These are phyloP conservation scores for Agrilus mali DNA, from an alignment of 2,888 invertebrate genomes.

Conservation along the genomic window DNA sequence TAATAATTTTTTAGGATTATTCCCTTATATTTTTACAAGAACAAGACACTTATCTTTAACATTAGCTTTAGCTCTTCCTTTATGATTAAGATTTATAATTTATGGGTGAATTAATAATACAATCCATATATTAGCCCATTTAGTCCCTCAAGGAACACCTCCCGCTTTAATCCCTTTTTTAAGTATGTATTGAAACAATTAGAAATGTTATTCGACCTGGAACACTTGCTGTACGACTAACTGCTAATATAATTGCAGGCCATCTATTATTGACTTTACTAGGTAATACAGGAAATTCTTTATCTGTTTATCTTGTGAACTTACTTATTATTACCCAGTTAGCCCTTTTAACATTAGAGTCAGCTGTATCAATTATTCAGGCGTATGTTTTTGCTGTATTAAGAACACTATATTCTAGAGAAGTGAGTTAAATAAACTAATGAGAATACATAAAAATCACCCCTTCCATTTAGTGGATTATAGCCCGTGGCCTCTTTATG, in stretches of 20 bases:
- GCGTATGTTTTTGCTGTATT: conserved; percentile 52
- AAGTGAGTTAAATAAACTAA: conserved; percentile 53
- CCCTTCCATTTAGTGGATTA: conserved; percentile 34
- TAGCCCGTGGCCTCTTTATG: conserved; percentile 51
- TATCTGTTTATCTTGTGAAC: conserved; percentile 18
- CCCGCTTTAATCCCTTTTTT: conserved; percentile 54
- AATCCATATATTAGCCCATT: conserved; percentile 50
- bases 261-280: conserved; percentile 53
- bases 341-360: conserved; percentile 42
- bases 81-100: conserved; percentile 54
- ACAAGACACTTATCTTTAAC: conserved; percentile 51
- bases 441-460: conserved; percentile 44
- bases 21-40: conserved; percentile 58
- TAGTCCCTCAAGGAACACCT: conserved; percentile 58
- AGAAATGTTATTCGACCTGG: conserved; percentile 59
- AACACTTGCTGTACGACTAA: conserved; percentile 56
- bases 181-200: conserved; percentile 61
- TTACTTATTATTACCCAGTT: conserved; percentile 33
- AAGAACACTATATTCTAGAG: conserved; percentile 53
- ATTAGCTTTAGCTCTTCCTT: conserved; percentile 43
- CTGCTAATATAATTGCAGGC: conserved; percentile 67
- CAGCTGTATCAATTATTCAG: conserved; percentile 51
- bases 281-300: conserved; percentile 32
- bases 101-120: conserved; percentile 51
- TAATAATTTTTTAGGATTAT: conserved; percentile 57